These are phyloP conservation scores for Eulemur macaco DNA, from an alignment of 2,113 vertebrate genomes.

Conservation along the genomic window DNA sequence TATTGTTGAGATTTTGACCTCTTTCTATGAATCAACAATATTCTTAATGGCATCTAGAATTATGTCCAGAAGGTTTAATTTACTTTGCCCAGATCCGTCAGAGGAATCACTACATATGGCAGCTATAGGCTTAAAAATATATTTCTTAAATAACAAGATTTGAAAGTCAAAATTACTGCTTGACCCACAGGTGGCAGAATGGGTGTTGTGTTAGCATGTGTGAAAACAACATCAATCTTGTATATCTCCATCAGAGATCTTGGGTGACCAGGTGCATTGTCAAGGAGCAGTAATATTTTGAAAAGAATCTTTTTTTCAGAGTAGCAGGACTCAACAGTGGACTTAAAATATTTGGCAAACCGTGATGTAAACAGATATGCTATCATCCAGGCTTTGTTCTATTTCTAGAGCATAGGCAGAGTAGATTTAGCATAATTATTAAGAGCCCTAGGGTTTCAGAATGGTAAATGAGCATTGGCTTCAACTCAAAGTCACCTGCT, in stretches of 20 bases:
- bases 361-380: neutral
- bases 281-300: neutral
- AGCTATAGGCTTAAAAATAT: neutral
- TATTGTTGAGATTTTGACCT: neutral
- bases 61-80: neutral
- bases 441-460: neutral
- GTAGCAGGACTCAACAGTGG: neutral
- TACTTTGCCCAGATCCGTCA: neutral
- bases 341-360: neutral
- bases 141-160: neutral
- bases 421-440: neutral
- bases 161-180: neutral
- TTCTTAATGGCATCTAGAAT: neutral
- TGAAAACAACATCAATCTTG: neutral
- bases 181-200: neutral
- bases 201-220: neutral
- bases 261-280: neutral
- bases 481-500: neutral
- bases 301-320: neutral
- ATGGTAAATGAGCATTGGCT: neutral
- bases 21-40: neutral
- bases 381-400: neutral
- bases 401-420: neutral
- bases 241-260: neutral
- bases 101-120: neutral